Evolutionary conservation across 2,113 vertebrate species (phyloP).

Genomic region (Nansenia antarctica): DNA sequence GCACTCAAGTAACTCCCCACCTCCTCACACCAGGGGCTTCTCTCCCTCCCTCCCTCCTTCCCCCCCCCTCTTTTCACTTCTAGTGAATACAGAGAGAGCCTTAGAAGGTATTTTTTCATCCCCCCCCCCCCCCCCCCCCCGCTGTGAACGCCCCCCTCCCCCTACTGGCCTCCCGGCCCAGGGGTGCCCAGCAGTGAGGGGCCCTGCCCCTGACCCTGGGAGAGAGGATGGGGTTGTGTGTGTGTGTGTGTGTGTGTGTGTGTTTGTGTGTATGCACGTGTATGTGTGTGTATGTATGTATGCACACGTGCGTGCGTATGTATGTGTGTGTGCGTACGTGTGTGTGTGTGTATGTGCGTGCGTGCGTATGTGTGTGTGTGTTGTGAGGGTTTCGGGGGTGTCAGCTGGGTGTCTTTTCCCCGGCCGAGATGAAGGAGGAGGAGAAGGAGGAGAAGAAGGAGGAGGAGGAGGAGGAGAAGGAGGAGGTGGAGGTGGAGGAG

Average conservation of each 20-base stretch:
- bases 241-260: no score
- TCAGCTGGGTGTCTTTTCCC: conserved; percentile 55
- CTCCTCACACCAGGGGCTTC: conserved; percentile 19
- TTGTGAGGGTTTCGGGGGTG: conserved; percentile 2
- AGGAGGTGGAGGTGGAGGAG: conserved; percentile 13
- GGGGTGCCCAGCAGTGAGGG: background rate
- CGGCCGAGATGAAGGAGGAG: conserved; percentile 7
- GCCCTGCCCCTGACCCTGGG: conserved; percentile 38
- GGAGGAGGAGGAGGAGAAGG: background rate
- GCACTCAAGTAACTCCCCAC: conserved; percentile 20
- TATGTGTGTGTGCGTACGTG: no score
- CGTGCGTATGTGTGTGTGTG: no score
- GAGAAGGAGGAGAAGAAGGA: no score
- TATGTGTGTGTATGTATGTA: no score
- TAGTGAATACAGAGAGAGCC: conserved; percentile 24
- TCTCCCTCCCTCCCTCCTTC: conserved; percentile 18
- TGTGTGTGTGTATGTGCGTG: no score
- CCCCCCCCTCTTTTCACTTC: conserved; percentile 15
- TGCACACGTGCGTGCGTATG: no score
- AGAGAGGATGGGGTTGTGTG: conserved; percentile 21
- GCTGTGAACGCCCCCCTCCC: conserved; percentile 11
- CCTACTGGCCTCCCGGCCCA: conserved; percentile 17
- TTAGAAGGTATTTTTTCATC: conserved; percentile 34
- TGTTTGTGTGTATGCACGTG: no score
- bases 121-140: conserved; percentile 12